Percentiles rank a stretch among this genome's conserved stretches.
Conservation (phyloP, 1,140 invertebrate genomes). For the Euura lappo region DNA sequence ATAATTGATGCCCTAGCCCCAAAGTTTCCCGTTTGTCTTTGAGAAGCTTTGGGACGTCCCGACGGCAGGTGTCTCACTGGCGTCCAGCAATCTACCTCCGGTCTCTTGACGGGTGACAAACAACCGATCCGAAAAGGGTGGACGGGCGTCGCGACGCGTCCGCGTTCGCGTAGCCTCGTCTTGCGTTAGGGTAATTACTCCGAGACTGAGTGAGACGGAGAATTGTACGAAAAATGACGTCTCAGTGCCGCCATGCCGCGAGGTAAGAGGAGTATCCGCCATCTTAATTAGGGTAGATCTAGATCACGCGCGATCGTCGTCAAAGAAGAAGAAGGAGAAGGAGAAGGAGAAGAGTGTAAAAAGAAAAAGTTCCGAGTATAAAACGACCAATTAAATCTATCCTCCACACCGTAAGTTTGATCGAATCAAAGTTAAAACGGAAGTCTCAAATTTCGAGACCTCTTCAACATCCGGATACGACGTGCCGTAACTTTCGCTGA, state of each 20-base stretch:
- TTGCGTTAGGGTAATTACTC: background rate
- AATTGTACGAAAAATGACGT: background rate
- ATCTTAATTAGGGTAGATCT: background rate
- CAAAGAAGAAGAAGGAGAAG: background rate
- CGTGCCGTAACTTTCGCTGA: too few relatives aligned
- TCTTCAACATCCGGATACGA: background rate
- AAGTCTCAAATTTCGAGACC: background rate
- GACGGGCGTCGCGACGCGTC: constrained; percentile 32
- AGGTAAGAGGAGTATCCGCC: background rate
- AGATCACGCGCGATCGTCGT: background rate
- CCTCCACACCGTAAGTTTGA: background rate
- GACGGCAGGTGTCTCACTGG: constrained; percentile 43
- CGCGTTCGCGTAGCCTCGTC: background rate
- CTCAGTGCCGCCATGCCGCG: background rate
- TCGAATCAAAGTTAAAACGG: constrained; percentile 2
- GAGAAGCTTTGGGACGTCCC: constrained; percentile 30
- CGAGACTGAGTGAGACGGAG: background rate
- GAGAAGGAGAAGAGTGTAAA: background rate
- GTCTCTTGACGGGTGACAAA: constrained; percentile 44
- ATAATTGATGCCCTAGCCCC: constrained; percentile 34
- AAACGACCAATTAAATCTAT: too few relatives aligned
- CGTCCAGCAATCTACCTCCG: constrained; percentile 13
- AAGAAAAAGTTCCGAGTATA: background rate
- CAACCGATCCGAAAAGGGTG: constrained; percentile 49
- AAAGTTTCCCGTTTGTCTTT: constrained; percentile 31